phyloP scores from a whole-genome alignment of 2,113 vertebrate genomes.

The Burhinus bistriatus region DNA sequence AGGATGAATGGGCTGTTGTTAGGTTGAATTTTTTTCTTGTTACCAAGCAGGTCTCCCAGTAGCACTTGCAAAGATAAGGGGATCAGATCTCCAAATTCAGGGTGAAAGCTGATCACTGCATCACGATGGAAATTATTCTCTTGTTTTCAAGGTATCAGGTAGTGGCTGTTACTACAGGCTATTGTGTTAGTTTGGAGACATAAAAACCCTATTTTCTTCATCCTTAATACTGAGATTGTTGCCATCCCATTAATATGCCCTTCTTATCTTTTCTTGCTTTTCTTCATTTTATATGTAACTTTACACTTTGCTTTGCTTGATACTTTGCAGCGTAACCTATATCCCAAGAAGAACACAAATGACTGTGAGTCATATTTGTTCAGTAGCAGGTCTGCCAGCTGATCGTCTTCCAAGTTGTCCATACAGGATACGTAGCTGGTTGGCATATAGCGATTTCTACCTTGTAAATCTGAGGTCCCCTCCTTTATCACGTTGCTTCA shows the following conservation, averaged over 20 bases:
- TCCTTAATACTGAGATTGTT: background rate
- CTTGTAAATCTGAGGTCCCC: background rate
- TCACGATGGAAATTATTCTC: slow-evolving; percentile 17
- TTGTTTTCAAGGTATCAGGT: slow-evolving; percentile 14
- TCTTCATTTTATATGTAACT: background rate
- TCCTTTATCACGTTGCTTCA: background rate
- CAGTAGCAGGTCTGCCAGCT: background rate
- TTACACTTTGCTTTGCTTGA: background rate
- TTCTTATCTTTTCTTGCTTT: background rate
- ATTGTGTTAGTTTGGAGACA: background rate
- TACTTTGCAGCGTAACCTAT: background rate
- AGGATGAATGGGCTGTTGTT: slow-evolving; percentile 38
- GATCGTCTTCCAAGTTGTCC: background rate
- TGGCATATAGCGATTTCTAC: background rate
- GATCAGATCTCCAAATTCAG: slow-evolving; percentile 45
- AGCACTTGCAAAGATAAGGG: slow-evolving; percentile 44
- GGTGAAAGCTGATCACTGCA: slow-evolving; percentile 33
- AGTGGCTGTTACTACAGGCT: background rate
- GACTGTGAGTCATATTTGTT: background rate
- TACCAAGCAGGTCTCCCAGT: slow-evolving; percentile 31
- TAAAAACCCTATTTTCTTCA: background rate
- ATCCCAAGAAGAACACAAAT: background rate
- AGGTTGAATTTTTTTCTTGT: slow-evolving; percentile 30
- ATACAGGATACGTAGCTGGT: background rate
- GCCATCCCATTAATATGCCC: background rate